Conservation (phyloP, 2,888 invertebrate genomes). For the Ceriagrion tenellum region DNA sequence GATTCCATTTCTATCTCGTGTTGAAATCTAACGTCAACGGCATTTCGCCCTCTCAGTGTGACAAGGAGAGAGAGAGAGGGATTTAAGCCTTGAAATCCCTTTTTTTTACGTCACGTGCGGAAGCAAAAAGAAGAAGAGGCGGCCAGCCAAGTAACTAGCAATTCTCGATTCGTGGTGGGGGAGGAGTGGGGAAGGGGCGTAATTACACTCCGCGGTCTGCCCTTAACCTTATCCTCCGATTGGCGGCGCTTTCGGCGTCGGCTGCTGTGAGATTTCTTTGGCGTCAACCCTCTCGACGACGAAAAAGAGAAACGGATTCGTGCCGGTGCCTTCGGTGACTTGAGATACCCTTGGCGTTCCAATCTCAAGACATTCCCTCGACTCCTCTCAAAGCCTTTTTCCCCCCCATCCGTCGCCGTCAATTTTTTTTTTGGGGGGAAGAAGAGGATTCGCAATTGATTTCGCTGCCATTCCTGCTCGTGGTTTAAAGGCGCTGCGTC, state of each 20-base stretch:
- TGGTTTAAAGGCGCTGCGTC: background rate
- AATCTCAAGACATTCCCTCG: background rate
- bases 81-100: too few relatives aligned
- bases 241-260: background rate
- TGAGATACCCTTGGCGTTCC: background rate
- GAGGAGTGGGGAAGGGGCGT: too few relatives aligned
- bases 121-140: background rate
- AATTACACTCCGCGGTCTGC: background rate
- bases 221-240: background rate
- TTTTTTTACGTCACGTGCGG: background rate
- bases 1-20: too few relatives aligned
- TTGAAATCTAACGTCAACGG: too few relatives aligned
- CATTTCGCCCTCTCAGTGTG: too few relatives aligned
- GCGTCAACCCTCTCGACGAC: background rate
- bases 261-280: background rate
- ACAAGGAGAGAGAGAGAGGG: too few relatives aligned
- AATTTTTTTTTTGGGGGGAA: background rate
- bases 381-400: background rate
- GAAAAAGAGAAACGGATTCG: background rate
- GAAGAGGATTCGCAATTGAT: constrained; percentile 10
- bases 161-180: background rate
- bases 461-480: background rate
- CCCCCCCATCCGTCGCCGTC: background rate
- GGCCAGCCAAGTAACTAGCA: background rate
- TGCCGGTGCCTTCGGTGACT: background rate